Base-by-base conservation (phyloP, 1,140 invertebrate species). In the Bacillus rossius region DNA sequence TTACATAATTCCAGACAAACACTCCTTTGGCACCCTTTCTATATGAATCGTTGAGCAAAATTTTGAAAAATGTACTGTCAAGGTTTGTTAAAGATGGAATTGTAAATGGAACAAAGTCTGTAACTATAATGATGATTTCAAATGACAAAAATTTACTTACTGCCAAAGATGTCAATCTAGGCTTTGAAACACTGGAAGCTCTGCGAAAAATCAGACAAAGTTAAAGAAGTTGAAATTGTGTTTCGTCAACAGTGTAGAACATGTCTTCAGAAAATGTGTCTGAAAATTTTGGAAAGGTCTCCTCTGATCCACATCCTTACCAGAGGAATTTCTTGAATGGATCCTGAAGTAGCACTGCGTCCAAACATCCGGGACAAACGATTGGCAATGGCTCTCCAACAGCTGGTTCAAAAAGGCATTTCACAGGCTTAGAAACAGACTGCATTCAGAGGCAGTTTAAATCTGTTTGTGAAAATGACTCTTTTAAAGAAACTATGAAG, bases 401-500 rank as follows among this genome's bases (percentile, higher is more conserved):
- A 19, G 3, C 42, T 55, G 52, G 34, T 23, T 37, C n/a, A 55
- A n/a, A 55, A n/a, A 55, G 48, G n/a, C 42, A 40, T 17, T 14
- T 55, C 3, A 40, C 52, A 16, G 52, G 52, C 17, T 40, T 34
- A 19, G 41, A 37, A 26, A 38, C 52, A 38, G 52, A 55, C 37
- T 40, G 37, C 34, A 38, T 55, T 40, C 52, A 38, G 52, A n/a
- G 52, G 42, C 40, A 42, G 37, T 55, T 22, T 38, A 55, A 55
- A 38, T 26, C 26, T 38, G n/a, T 55, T 23, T 55, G 52, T 20
- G 20, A 26, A 40, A 38, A 29, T 8, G 38, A 14, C 14, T 22
- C 26, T 14, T 55, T 55, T 26, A 19, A 23, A 17, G 52, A 55
- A 34, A 38, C 37, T 14, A 23, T 55, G 13, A 34, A 38, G 19